Evolutionary conservation across 2,797 vertebrate species (phyloP), one percentile per base, ranked within the genome.

Genomic region (Zalophus californianus): DNA sequence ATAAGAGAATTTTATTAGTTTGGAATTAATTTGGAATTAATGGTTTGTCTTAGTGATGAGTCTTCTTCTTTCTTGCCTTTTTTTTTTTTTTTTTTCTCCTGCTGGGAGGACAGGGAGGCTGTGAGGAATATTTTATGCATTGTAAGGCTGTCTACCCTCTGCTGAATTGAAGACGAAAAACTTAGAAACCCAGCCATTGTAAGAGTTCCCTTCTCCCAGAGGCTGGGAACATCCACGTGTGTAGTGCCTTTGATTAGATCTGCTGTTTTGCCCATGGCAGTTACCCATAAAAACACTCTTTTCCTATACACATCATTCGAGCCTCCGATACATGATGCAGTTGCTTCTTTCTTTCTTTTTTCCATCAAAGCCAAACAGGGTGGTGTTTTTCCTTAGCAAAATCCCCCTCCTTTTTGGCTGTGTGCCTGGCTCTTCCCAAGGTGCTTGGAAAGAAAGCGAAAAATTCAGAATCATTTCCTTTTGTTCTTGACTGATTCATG

Each of bases 231-330:
- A 98, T 98, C 98, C 98, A 92, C 92, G 90, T 90, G 50, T 97
- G 94, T 93, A 97, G 97, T 90, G 98, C 98, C 98, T 98, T 98
- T 98, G 98, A 98, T 98, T 98, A 98, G 98, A 98, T 98, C 97
- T 98, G 98, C 98, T 98, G 98, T 98, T 98, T 98, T 89, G 98
- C 98, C 98, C 97, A 88, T 98, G 98, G 98, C 98, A 97, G 94
- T 98, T 95, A 98, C 97, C 96, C 96, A 90, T 96, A 97, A 98
- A 98, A 98, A 98, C 91, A 86, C 98, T 90, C 98, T 98, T 98
- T 88, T 82, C 98, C 98, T 98, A 52, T 97, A 86, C 97, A 98
- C 97, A 98, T 98, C 98, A 96, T 97, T 97, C 95, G 79, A 98
- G 96, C 97, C 96, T 96, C 97, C 97, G 95, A 92, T 94, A 95